Evolutionary conservation across 2,888 invertebrate genomes (phyloP), one percentile per base, ranked within the genome.

Genomic region (Helleia helle): DNA sequence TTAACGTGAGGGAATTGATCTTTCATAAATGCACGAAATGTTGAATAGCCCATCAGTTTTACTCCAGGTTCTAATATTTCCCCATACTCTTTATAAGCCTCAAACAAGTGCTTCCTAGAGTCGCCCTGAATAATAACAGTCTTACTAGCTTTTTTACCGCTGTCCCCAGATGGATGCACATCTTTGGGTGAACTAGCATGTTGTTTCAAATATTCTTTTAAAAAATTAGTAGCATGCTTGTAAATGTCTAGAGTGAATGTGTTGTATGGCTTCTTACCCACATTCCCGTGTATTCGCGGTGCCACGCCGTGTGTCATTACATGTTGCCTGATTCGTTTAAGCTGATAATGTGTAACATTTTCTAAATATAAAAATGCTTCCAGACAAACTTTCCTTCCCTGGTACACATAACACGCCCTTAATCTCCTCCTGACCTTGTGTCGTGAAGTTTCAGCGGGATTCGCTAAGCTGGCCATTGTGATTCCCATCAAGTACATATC

Each of bases 401-500:
- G 92, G 60, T 92, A 93, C 2, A 92, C 91, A 59, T 93, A 93
- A 49, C 91, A 91, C 0, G 93, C 90, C 40, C 92, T 76, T 40
- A 92, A 76, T 63, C 93, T 86, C 71, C 91, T 87, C 34, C 92
- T 75, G 49, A 92, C 91, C 59, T 91, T 92, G 52, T 91, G 91
- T 13, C 91, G 75, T 1, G 90, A 89, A 1, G 90, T 91, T 45
- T 90, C 90, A 41, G 91, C 90, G 11, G 91, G 90, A 67, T 93
- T 92, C 1, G 91, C 90, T 50, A 93, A 75, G 54, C 92, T 92
- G 0, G 92, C 92, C 92, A 92, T 92, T 2, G 92, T 92, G 18
- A 93, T 90, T n/a, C 93, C 93, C 93, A 93, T 93, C 55, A 93
- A 74, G 62, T 93, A 93, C 93, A 93, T 93, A 66, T 93, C 93